These are phyloP conservation scores for Metopia argyrocephala DNA, from an alignment of 2,888 invertebrate genomes.

Conservation along the genomic window DNA sequence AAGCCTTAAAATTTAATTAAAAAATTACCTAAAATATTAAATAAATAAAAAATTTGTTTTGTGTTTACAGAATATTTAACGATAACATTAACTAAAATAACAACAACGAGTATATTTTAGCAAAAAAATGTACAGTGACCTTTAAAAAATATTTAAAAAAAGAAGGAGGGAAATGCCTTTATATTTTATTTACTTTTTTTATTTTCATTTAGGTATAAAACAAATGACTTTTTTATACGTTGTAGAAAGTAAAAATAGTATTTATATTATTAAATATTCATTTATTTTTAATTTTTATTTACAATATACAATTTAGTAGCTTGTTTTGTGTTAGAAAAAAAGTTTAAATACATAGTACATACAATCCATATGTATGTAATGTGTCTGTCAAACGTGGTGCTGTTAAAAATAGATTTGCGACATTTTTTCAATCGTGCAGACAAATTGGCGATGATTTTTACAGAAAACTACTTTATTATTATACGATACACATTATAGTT, in stretches of 20 bases:
- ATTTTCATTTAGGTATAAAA: neutral
- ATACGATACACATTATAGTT: neutral
- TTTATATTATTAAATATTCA: neutral
- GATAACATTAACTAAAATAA: neutral
- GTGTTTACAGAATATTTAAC: neutral
- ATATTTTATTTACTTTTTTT: neutral
- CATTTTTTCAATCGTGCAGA: constrained; percentile 22
- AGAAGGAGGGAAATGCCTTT: neutral
- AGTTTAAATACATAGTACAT: neutral
- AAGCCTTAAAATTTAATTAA: constrained; percentile 6
- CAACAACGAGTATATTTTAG: neutral
- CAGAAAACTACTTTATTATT: neutral
- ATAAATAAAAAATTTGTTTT: constrained; percentile 12
- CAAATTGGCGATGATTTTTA: constrained; percentile 28
- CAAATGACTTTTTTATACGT: too few relatives aligned
- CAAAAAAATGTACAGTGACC: constrained; percentile 16
- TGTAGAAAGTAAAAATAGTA: neutral
- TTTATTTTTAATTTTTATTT: constrained; percentile 10
- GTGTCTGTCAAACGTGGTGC: neutral
- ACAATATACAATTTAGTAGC: constrained; percentile 8
- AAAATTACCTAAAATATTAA: neutral
- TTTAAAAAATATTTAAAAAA: neutral
- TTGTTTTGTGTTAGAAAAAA: neutral
- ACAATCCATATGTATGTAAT: neutral
- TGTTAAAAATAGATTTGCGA: constrained; percentile 33